phyloP scores from a whole-genome alignment of 2,888 invertebrate genomes.

The Meloe dianella region DNA sequence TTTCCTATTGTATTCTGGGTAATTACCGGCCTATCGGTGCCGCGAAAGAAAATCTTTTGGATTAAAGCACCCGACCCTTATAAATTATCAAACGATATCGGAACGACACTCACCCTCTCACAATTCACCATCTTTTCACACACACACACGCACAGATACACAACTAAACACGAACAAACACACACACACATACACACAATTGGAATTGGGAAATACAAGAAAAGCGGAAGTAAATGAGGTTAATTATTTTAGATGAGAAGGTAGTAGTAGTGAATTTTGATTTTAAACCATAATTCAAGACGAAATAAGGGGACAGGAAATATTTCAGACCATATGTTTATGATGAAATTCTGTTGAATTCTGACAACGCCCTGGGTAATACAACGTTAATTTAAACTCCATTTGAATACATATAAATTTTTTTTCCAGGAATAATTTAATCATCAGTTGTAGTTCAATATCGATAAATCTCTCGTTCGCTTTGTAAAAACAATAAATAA shows the following conservation, averaged over 20 bases:
- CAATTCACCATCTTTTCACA: background rate
- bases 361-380: background rate
- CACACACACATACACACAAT: no score
- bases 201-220: background rate
- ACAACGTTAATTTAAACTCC: background rate
- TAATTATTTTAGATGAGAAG: background rate
- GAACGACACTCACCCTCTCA: background rate
- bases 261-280: background rate
- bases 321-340: background rate
- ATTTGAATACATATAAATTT: background rate
- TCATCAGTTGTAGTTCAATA: background rate
- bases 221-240: background rate
- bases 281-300: background rate
- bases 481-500: background rate
- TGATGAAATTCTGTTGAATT: background rate
- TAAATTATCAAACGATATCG: slow-evolving; percentile 3
- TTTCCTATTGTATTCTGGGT: background rate
- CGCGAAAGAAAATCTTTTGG: background rate
- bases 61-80: slow-evolving; percentile 3
- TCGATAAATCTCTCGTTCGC: background rate
- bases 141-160: background rate
- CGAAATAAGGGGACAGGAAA: background rate
- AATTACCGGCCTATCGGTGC: background rate
- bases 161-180: background rate
- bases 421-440: background rate